Evolutionary conservation across 2,797 vertebrate genomes (phyloP), one percentile per base, ranked within the genome.

Genomic region (Momotus momota): DNA sequence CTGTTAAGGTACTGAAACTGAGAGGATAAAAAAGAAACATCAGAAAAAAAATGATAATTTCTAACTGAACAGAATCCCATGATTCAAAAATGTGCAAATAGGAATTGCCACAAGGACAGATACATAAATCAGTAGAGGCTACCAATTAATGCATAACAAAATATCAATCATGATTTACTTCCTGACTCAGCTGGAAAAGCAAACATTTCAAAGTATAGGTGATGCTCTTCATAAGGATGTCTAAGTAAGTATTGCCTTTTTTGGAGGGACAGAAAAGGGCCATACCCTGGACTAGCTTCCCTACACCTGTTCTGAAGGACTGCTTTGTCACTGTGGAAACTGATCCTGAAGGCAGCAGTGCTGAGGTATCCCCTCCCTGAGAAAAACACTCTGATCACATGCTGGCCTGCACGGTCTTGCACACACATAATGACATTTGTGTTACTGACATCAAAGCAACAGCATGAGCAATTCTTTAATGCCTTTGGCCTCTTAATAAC

Each of bases 301-400:
- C 14, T 51, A 12, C 0, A 0, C 12, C 21, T 66, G 15, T 31
- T 73, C 43, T 93, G 52, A 75, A 61, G 26, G 12, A 16, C 31
- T 75, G 19, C 22, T 70, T 73, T 5, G 2, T 18, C 40, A 22
- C 52, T 55, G 25, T 1, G 3, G 52, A 55, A 38, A 49, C 16
- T 2, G 14, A 26, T 26, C 52, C n/a, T 57, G 41, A 55, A 74
- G 21, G 35, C 29, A 66, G 12, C 0, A 0, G 48, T n/a, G 41
- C 5, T 60, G 29, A 78, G 22, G 8, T 23, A 41, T 52, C 8
- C 13, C 4, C 27, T 81, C 8, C 27, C 27, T 38, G 5, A 58
- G 19, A 71, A 74, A 69, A 86, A 21, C 10, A 17, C 7, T 61
- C 35, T 38, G 8, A 5, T 15, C 16, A 40, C 4, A 1, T 1